A percentile compares a stretch with the other conserved stretches of the same genome.
phyloP scores from a whole-genome alignment of 1,140 invertebrate species.

The Pygmarrhopalites habei region DNA sequence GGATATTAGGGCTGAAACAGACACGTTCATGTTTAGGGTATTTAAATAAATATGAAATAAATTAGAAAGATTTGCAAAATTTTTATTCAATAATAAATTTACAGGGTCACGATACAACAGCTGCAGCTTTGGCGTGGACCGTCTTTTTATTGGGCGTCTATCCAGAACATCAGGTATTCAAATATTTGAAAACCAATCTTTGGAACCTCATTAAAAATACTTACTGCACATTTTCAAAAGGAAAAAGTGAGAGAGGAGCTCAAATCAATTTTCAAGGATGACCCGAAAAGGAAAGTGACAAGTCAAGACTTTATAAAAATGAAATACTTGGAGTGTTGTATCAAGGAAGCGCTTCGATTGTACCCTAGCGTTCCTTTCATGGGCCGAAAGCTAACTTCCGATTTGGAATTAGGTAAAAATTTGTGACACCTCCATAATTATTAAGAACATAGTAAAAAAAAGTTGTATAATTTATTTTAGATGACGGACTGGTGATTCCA shows the following conservation, averaged over 20 bases:
- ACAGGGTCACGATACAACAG: conserved; percentile 13
- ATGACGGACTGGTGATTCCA: neutral
- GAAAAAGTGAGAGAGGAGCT: conserved; percentile 49
- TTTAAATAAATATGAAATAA: neutral
- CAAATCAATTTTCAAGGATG: conserved; percentile 45
- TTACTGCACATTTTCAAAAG: too few relatives aligned
- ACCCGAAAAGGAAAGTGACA: conserved; percentile 42
- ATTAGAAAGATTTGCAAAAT: neutral
- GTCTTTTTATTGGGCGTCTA: conserved; percentile 71
- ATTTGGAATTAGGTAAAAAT: conserved; percentile 6
- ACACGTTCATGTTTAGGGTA: conserved; percentile 32
- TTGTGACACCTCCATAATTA: neutral
- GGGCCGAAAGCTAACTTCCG: conserved; percentile 49
- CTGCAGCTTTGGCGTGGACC: conserved; percentile 63
- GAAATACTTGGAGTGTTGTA: conserved; percentile 45
- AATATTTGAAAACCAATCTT: neutral
- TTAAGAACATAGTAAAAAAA: neutral
- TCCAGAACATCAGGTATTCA: conserved; percentile 60
- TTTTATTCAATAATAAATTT: neutral
- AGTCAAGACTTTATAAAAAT: conserved; percentile 48
- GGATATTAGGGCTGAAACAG: conserved; percentile 27
- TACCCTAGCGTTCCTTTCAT: conserved; percentile 59
- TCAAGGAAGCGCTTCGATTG: conserved; percentile 42
- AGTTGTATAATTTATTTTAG: neutral
- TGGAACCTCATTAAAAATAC: too few relatives aligned